phyloP scores from a whole-genome alignment of 2,888 invertebrate genomes.

The Eristalis intricaria region DNA sequence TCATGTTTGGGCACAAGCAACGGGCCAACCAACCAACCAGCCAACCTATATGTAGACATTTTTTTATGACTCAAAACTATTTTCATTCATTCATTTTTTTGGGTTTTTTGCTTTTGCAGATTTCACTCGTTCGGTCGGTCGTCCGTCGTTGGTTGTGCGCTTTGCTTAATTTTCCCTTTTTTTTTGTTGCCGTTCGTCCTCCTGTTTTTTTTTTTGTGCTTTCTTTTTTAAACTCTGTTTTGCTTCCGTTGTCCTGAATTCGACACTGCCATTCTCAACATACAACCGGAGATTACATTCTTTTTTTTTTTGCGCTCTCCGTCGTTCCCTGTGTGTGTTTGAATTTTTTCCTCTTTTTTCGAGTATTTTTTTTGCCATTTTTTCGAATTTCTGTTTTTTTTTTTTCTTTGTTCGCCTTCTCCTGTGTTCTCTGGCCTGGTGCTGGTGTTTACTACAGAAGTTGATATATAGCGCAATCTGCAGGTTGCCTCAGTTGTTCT shows the following conservation, averaged over 20 bases:
- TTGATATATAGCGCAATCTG: conserved; percentile 51
- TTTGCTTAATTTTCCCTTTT: not conserved
- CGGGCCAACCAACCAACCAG: not conserved
- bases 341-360: conserved; percentile 3
- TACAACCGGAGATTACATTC: conserved; percentile 72
- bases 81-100: conserved; percentile 60
- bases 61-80: conserved; percentile 71
- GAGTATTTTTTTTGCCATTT: conserved; percentile 12
- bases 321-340: not conserved
- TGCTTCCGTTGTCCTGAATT: conserved; percentile 72
- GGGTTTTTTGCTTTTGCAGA: conserved; percentile 38
- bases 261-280: conserved; percentile 71
- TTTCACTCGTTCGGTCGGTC: not conserved
- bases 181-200: not conserved
- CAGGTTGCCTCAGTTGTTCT: conserved; percentile 66
- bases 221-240: conserved; percentile 53
- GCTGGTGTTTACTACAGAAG: conserved; percentile 64
- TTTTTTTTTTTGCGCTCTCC: conserved; percentile 52
- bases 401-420: not conserved
- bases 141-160: not conserved
- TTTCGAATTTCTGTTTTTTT: not conserved
- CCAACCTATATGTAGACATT: conserved; percentile 56
- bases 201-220: not conserved
- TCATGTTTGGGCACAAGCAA: conserved; percentile 11
- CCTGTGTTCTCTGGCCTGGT: not conserved